Conservation (phyloP, 2,797 vertebrate genomes). For the Parauchenoglanis punctatus region DNA sequence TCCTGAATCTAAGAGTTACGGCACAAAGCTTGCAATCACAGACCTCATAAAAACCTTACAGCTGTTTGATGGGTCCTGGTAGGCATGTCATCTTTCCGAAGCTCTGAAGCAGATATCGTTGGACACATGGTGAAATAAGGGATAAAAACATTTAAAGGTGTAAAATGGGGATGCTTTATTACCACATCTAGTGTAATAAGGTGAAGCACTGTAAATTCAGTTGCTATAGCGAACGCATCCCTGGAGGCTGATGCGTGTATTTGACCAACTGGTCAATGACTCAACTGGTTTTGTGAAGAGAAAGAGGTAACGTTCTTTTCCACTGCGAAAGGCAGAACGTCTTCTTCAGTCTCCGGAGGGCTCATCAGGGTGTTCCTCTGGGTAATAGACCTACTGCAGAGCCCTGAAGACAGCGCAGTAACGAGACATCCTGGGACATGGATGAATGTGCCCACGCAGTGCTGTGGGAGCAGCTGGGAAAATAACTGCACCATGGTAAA, state of each 20-base stretch:
- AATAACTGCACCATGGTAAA: constrained; percentile 18
- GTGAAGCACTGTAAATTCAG: neutral
- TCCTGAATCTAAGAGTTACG: neutral
- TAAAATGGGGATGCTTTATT: neutral
- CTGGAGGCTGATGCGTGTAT: constrained; percentile 11
- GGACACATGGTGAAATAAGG: neutral
- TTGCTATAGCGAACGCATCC: neutral
- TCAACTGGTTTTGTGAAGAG: constrained; percentile 19
- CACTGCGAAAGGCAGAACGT: neutral
- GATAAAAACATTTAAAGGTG: neutral
- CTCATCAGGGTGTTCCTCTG: constrained; percentile 40
- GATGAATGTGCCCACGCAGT: constrained; percentile 1
- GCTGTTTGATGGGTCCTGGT: neutral
- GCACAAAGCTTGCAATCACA: neutral
- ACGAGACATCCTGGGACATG: constrained; percentile 37
- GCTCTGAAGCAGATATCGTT: neutral
- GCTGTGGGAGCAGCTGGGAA: constrained; percentile 25
- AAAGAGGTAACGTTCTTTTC: constrained; percentile 21
- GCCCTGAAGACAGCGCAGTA: constrained; percentile 20
- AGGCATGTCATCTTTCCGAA: neutral
- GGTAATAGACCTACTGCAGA: constrained; percentile 2
- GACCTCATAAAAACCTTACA: neutral
- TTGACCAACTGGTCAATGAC: constrained; percentile 24
- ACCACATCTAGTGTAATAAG: neutral
- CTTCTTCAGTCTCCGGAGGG: constrained; percentile 9